Conservation (phyloP, 1,140 invertebrate species). For the Whitmania pigra region DNA sequence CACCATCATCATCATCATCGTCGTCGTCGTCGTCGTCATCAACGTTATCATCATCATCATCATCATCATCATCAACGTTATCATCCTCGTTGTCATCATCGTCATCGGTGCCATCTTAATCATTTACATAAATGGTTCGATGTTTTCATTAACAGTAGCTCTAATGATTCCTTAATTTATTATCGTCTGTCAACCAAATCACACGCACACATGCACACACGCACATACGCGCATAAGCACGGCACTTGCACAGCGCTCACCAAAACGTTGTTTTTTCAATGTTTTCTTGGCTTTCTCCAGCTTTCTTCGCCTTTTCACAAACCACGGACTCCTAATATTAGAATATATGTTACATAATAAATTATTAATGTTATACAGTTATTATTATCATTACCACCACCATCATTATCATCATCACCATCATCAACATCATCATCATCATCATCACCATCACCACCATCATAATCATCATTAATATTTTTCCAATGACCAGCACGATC, state of each 20-base stretch:
- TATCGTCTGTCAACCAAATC: neutral
- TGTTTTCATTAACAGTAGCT: conserved; percentile 4
- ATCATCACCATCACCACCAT: no score
- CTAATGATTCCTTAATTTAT: neutral
- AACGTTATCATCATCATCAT: neutral
- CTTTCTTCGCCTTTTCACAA: no score
- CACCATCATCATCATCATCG: conserved; percentile 3
- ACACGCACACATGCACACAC: conserved; percentile 8
- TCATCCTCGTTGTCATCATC: neutral
- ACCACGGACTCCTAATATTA: no score
- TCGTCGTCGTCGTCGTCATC: neutral
- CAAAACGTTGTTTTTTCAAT: neutral
- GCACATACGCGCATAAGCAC: conserved; percentile 8
- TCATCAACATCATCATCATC: no score
- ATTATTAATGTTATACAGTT: no score
- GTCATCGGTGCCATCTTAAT: neutral
- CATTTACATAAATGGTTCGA: neutral
- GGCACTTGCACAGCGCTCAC: neutral
- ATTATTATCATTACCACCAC: no score
- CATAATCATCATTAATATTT: no score
- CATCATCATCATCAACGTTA: neutral
- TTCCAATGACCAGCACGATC: no score
- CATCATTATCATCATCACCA: no score
- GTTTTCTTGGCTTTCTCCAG: no score
- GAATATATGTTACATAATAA: no score